Percentiles rank a stretch among this genome's conserved stretches.
Evolutionary conservation across 2,113 vertebrate genomes (phyloP).

Genomic region (Atrichornis clamosus): DNA sequence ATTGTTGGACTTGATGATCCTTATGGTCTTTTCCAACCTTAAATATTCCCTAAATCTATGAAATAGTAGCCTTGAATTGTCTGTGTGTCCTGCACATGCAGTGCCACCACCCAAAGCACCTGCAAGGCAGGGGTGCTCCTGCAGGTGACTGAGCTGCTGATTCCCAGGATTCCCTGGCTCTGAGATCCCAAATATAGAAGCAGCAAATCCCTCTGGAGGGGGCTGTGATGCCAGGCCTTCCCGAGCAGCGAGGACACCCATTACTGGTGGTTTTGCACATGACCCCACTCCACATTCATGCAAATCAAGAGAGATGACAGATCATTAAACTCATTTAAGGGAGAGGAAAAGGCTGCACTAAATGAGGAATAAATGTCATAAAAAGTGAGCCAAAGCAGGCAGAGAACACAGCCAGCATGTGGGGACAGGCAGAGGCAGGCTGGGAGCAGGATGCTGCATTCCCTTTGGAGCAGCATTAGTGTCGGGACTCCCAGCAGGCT

Average conservation of each 20-base stretch:
- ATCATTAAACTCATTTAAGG: neutral
- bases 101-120: neutral
- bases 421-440: slow-evolving; percentile 1
- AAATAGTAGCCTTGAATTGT: neutral
- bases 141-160: neutral
- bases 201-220: neutral
- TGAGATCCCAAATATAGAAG: neutral
- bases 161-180: neutral
- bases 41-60: neutral
- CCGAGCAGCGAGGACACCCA: neutral
- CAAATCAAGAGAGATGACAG: neutral
- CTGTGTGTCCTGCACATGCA: neutral
- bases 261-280: neutral
- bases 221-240: neutral
- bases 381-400: neutral
- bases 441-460: slow-evolving; percentile 30
- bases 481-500: slow-evolving; percentile 51
- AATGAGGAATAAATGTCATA: neutral
- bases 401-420: neutral
- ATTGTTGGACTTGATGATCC: neutral
- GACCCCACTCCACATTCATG: neutral
- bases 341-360: neutral
- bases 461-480: slow-evolving; percentile 41
- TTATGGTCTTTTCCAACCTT: neutral
- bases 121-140: neutral